Base-by-base conservation (phyloP, 2,797 vertebrate genomes). In the Stomatorhinus walkeri region DNA sequence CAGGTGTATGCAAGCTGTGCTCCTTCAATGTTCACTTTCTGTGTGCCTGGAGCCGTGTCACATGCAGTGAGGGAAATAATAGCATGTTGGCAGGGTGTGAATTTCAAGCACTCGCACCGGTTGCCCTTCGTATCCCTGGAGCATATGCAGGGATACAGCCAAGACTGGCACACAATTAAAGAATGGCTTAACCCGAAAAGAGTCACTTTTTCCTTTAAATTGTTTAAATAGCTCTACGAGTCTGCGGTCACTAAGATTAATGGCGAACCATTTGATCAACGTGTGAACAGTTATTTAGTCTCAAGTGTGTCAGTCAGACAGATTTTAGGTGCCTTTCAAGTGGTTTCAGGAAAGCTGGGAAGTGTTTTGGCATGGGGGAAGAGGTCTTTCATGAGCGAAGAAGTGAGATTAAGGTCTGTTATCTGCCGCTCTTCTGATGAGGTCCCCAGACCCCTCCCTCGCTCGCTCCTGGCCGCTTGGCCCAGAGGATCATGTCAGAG, bases 401-500 rank as follows among this genome's bases (percentile, higher is more conserved):
- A 79, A 79, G 86, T 22, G 64, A 51, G 49, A 54, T 51, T 52
- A 28, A 68, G 43, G 84, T 36, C 22, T 87, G 36, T 81, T 89
- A 61, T 89, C 46, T 54, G 28, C 51, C 52, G 36, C 48, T 56
- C 85, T 79, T 51, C 19, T 87, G 68, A 76, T 85, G 61, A 24
- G 61, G 85, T 56, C 51, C 24, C 51, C 28, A 59, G 24, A 49
- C 81, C 81, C 28, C 46, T 68, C 48, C 61, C 56, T 51, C 9
- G 8, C 56, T 3, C 14, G 3, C 56, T 24, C 22, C 22, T 46
- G 48, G 54, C 61, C 56, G 72, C 89, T 32, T 40, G 12, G 84
- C 32, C 83, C 56, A 56, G 59, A 52, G 61, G 89, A 90, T 90
- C 87, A 76, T 68, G 56, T 88, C 48, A 90, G 87, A 85, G 87